Evolutionary conservation across 2,113 vertebrate species (phyloP).

Genomic region (Egretta garzetta): DNA sequence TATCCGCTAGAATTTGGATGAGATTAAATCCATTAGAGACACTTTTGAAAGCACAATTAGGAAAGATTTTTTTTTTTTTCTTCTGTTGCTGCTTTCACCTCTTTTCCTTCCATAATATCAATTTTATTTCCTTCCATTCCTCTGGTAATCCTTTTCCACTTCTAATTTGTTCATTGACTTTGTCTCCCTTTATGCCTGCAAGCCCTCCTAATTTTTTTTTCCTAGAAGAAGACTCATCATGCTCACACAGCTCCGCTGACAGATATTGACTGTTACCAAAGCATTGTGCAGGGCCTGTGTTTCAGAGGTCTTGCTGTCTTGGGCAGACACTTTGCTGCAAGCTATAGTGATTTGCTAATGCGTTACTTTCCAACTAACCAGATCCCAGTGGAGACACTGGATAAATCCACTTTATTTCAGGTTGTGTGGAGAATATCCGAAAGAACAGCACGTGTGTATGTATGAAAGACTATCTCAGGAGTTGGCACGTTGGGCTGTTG

Average conservation of each 20-base stretch:
- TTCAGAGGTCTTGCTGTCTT: background rate
- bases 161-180: background rate
- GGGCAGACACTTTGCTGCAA: background rate
- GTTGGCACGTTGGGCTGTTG: too few species aligned
- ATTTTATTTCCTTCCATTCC: background rate
- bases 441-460: background rate
- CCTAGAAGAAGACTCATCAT: background rate
- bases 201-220: background rate
- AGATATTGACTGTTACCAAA: background rate
- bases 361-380: background rate
- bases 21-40: slow-evolving; percentile 2
- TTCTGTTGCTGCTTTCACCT: background rate
- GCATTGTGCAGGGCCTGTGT: background rate
- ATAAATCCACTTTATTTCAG: background rate
- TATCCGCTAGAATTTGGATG: slow-evolving; percentile 4
- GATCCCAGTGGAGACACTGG: background rate
- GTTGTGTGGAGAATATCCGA: background rate
- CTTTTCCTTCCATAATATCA: background rate
- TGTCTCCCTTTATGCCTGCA: background rate
- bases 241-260: background rate
- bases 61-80: background rate
- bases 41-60: background rate
- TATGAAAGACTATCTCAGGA: background rate
- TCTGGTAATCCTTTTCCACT: background rate
- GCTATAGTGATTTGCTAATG: background rate